Evolutionary conservation across 2,113 vertebrate genomes (phyloP).

Genomic region (Reinhardtius hippoglossoides): DNA sequence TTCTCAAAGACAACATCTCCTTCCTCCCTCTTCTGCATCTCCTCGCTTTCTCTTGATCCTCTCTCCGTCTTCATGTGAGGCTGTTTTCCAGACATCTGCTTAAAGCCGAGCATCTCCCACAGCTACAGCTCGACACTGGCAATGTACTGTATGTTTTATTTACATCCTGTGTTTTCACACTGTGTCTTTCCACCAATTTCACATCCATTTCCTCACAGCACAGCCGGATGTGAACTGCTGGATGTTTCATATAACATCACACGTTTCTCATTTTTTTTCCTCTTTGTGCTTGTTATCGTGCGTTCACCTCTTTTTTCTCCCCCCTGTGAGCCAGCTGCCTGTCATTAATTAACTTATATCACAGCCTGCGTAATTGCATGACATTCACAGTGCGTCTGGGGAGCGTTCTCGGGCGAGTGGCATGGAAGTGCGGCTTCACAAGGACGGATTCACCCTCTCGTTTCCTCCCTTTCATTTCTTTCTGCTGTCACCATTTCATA

Average conservation of each 20-base stretch:
- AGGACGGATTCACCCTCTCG: constrained; percentile 47
- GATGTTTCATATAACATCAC: constrained; percentile 7
- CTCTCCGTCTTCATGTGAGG: constrained; percentile 11
- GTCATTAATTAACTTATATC: constrained; percentile 72
- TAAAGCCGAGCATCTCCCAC: constrained; percentile 7
- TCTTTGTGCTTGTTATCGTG: not conserved
- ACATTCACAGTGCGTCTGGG: constrained; percentile 63
- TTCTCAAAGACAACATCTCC: constrained; percentile 59
- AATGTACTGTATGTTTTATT: constrained; percentile 28
- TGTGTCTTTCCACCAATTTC: constrained; percentile 19
- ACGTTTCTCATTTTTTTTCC: not conserved
- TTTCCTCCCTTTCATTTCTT: constrained; percentile 4
- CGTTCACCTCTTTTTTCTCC: constrained; percentile 23
- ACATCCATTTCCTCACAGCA: constrained; percentile 18
- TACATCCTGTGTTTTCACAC: constrained; percentile 19
- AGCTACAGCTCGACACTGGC: constrained; percentile 19
- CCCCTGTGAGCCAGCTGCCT: constrained; percentile 31
- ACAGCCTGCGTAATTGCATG: constrained; percentile 63
- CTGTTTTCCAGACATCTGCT: constrained; percentile 34
- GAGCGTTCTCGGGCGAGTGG: constrained; percentile 46
- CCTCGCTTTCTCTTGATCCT: constrained; percentile 38
- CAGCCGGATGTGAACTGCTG: not conserved
- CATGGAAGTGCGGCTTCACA: constrained; percentile 50
- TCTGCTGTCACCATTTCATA: constrained; percentile 19
- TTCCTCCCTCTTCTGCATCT: constrained; percentile 34